These are phyloP conservation scores for Apogon hyalosoma DNA, from an alignment of 2,797 vertebrate genomes.

Conservation along the genomic window DNA sequence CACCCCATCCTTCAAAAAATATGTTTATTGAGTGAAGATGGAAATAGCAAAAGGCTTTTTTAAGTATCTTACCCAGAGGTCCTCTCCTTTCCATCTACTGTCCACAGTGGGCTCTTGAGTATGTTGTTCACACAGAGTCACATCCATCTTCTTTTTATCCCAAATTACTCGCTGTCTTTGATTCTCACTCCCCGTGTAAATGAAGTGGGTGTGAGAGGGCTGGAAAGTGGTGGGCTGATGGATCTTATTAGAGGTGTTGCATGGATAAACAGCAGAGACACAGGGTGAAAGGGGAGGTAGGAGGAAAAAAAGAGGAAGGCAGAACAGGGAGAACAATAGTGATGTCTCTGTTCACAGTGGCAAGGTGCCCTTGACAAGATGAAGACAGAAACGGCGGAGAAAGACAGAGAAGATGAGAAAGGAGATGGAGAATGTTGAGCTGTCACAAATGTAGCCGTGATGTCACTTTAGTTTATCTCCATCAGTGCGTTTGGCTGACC, in stretches of 20 bases:
- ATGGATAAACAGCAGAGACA: constrained; percentile 74
- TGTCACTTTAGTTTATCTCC: constrained; percentile 78
- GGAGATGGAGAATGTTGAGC: constrained; percentile 51
- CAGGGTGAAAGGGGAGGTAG: constrained; percentile 31
- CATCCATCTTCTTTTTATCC: constrained; percentile 80
- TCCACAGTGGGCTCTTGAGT: constrained; percentile 57
- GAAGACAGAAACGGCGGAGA: constrained; percentile 33
- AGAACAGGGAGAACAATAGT: constrained; percentile 36
- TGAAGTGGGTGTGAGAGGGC: constrained; percentile 67
- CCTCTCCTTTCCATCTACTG: constrained; percentile 56
- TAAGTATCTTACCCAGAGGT: constrained; percentile 44
- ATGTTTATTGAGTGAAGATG: constrained; percentile 58
- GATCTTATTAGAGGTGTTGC: constrained; percentile 79
- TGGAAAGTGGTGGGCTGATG: constrained; percentile 59
- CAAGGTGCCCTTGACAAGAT: constrained; percentile 61
- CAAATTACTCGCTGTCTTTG: constrained; percentile 75
- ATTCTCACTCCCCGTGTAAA: constrained; percentile 68
- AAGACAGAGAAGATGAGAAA: constrained; percentile 14
- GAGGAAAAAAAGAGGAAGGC: constrained; percentile 12
- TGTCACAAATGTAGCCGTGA: constrained; percentile 58
- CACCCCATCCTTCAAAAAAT: constrained; percentile 49
- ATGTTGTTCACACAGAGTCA: constrained; percentile 58
- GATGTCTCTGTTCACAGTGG: constrained; percentile 54
- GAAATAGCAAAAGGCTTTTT: constrained; percentile 44
- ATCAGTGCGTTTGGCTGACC: constrained; percentile 64